Percentiles rank a stretch among this genome's conserved stretches.
Evolutionary conservation across 2,888 invertebrate species (phyloP).

Genomic region (Elysia crispata): DNA sequence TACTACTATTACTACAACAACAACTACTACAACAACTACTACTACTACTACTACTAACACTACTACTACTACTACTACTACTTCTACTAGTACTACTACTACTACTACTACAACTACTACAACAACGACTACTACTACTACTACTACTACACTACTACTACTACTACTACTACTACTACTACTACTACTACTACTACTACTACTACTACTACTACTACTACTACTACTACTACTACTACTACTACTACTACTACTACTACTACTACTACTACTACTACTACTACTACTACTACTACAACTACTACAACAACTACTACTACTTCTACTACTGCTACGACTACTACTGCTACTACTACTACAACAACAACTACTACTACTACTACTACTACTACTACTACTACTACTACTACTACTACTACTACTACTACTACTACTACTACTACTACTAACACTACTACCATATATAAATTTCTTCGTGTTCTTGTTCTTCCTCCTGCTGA

Average conservation of each 20-base stretch:
- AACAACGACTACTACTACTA: too few relatives aligned
- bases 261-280: background rate
- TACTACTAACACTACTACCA: too few relatives aligned
- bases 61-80: too few relatives aligned
- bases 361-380: slow-evolving; percentile 28
- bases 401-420: slow-evolving; percentile 26
- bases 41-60: too few relatives aligned
- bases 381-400: slow-evolving; percentile 28
- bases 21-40: background rate
- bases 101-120: background rate
- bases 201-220: background rate
- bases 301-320: background rate
- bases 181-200: background rate
- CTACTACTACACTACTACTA: too few relatives aligned
- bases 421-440: too few relatives aligned
- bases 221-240: background rate
- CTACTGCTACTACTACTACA: slow-evolving; percentile 16
- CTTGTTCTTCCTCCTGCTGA: background rate
- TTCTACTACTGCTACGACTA: background rate
- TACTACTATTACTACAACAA: slow-evolving; percentile 9
- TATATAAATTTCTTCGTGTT: background rate
- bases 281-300: background rate
- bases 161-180: slow-evolving; percentile 4
- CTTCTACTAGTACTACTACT: slow-evolving; percentile 3
- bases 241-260: background rate